Evolutionary conservation across 2,113 vertebrate species (phyloP), one percentile per base, ranked within the genome.

Genomic region (Merops nubicus): DNA sequence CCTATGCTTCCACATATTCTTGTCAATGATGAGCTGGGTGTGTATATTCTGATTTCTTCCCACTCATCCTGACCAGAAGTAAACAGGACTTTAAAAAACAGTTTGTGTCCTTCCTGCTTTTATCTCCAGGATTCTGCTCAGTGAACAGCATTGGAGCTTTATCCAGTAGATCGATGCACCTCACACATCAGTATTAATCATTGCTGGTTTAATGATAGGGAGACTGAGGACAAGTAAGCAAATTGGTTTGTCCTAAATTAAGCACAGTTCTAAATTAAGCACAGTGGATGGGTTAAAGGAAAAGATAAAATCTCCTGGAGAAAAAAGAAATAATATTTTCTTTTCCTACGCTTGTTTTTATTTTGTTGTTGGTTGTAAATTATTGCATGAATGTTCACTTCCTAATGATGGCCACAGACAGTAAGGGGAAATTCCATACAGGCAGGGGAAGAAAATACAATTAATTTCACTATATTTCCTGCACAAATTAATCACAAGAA

Each of bases 351-450:
- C 14, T 68, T 97, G n/a, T 83, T 96, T 95, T 90, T 90, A 42
- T 77, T 93, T 88, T 67, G 16, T 25, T 93, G 11, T 70, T 95
- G 76, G 91, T 81, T 97, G 77, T 96, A 96, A 97, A 96, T 96
- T 96, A 97, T 51, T 86, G 7, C 64, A 77, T 67, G 91, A 91
- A 93, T 74, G 79, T 94, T 85, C 59, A 95, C 92, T 97, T 96
- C 94, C 93, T 94, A 90, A 91, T 76, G 88, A 91, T 91, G 85
- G 88, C 51, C 90, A 62, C 59, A 74, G 93, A 95, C 79, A 86
- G 85, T 34, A 70, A 95, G 15, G 93, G 95, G 96, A 97, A 97
- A 96, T 97, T 96, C 95, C 95, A 78, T 68, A 84, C 68, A 88
- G 79, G 73, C 94, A 96, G 85, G 31, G 88, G 91, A 97, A 88